Percentiles rank a stretch among this genome's conserved stretches.
phyloP scores from a whole-genome alignment of 1,140 invertebrate genomes.

The Brachionus paranguensis region DNA sequence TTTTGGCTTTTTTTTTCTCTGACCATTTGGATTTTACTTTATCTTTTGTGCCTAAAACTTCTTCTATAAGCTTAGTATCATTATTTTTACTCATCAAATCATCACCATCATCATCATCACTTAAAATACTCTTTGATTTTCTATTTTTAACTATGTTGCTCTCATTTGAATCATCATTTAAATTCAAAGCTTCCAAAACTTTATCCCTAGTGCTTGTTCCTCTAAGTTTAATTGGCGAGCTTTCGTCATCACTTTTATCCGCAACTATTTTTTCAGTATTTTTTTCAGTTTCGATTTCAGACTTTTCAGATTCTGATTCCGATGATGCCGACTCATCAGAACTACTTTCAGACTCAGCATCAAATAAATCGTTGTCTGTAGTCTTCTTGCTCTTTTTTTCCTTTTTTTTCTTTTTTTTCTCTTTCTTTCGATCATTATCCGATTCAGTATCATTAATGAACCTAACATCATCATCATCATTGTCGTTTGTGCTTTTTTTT shows the following conservation, averaged over 20 bases:
- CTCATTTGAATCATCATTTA: conserved; percentile 30
- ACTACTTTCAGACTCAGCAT: background rate
- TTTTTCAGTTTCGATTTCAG: conserved; percentile 5
- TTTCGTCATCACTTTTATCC: background rate
- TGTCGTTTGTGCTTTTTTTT: background rate
- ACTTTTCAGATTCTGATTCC: background rate
- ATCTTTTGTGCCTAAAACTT: background rate
- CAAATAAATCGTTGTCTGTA: background rate
- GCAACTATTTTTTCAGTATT: background rate
- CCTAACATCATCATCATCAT: background rate
- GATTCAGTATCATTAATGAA: background rate
- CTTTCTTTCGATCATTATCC: background rate
- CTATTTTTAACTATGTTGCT: background rate
- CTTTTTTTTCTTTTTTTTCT: conserved; percentile 14
- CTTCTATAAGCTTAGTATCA: background rate
- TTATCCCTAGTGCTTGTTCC: background rate
- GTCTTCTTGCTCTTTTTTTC: background rate
- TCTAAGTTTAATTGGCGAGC: background rate
- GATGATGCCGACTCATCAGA: background rate
- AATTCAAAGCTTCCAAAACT: background rate
- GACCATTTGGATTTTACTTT: background rate
- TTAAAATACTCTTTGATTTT: background rate
- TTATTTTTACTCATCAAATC: background rate
- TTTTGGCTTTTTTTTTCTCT: background rate
- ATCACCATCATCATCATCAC: background rate